Conservation (phyloP, 2,113 vertebrate species). For the Alligator sinensis region DNA sequence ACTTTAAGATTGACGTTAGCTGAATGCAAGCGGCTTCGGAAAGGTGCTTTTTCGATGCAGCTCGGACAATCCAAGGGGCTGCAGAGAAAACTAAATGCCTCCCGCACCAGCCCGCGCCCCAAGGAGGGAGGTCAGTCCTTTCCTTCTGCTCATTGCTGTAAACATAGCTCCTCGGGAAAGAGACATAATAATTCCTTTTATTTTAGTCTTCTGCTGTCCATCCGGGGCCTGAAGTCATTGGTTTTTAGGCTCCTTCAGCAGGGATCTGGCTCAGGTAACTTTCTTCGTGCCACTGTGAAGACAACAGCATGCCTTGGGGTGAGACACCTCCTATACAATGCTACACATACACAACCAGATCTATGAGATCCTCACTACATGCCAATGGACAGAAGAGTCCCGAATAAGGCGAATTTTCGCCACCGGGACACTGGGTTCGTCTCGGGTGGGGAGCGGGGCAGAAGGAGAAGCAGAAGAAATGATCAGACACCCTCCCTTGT, state of each 20-base stretch:
- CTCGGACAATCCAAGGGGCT: conserved; percentile 20
- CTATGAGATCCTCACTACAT: not conserved
- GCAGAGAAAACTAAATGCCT: conserved; percentile 1
- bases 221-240: not conserved
- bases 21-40: not conserved
- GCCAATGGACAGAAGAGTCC: conserved; percentile 3
- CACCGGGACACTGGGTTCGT: not conserved
- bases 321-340: conserved; percentile 13
- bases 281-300: conserved; percentile 70
- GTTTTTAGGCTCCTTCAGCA: not conserved
- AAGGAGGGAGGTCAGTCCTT: conserved; percentile 35
- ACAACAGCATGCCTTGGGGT: conserved; percentile 65
- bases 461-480: not conserved
- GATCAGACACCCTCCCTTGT: no score
- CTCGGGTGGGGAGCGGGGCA: not conserved
- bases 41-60: conserved; percentile 58
- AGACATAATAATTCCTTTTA: conserved; percentile 69
- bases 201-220: conserved; percentile 19
- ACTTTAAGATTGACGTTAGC: conserved; percentile 50
- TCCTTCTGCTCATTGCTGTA: conserved; percentile 44
- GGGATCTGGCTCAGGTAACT: not conserved
- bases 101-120: conserved; percentile 33
- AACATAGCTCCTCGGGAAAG: conserved; percentile 59
- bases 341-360: not conserved
- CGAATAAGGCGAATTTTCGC: conserved; percentile 28